Conservation (phyloP, 2,113 vertebrate species). For the Prochilodus magdalenae region DNA sequence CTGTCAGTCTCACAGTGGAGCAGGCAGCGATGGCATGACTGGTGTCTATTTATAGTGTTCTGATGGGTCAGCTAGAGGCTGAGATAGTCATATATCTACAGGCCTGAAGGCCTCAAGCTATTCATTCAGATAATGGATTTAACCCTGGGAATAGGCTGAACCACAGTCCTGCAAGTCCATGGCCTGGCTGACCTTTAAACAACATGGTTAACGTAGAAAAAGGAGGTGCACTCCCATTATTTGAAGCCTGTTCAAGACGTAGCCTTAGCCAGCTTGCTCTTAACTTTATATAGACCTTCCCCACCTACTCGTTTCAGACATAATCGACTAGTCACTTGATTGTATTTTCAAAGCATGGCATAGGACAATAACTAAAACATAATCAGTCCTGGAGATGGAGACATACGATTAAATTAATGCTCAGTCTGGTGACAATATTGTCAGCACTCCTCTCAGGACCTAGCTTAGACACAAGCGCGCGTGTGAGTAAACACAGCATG, state of each 20-base stretch:
- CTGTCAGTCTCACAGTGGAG: slow-evolving; percentile 44
- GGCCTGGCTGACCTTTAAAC: slow-evolving; percentile 85
- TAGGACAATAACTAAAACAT: slow-evolving; percentile 71
- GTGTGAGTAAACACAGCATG: background rate
- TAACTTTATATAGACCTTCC: slow-evolving; percentile 87
- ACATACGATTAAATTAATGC: slow-evolving; percentile 58
- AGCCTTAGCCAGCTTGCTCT: slow-evolving; percentile 82
- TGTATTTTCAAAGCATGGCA: slow-evolving; percentile 66
- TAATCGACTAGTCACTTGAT: slow-evolving; percentile 72
- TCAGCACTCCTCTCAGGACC: slow-evolving; percentile 25
- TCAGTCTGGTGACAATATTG: slow-evolving; percentile 54
- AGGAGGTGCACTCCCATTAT: slow-evolving; percentile 89
- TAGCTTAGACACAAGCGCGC: slow-evolving; percentile 4
- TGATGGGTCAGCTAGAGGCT: slow-evolving; percentile 86
- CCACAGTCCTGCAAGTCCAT: slow-evolving; percentile 85
- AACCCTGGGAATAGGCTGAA: slow-evolving; percentile 96
- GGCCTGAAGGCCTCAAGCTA: slow-evolving; percentile 84
- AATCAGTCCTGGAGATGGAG: slow-evolving; percentile 56
- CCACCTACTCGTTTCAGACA: slow-evolving; percentile 79
- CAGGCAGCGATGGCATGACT: slow-evolving; percentile 74
- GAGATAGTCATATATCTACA: slow-evolving; percentile 90
- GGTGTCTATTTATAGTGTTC: slow-evolving; percentile 87
- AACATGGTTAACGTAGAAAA: slow-evolving; percentile 86
- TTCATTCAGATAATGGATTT: slow-evolving; percentile 97
- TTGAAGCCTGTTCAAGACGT: slow-evolving; percentile 88